These are phyloP conservation scores for Galleria mellonella DNA, from an alignment of 1,140 invertebrate species.

Conservation along the genomic window DNA sequence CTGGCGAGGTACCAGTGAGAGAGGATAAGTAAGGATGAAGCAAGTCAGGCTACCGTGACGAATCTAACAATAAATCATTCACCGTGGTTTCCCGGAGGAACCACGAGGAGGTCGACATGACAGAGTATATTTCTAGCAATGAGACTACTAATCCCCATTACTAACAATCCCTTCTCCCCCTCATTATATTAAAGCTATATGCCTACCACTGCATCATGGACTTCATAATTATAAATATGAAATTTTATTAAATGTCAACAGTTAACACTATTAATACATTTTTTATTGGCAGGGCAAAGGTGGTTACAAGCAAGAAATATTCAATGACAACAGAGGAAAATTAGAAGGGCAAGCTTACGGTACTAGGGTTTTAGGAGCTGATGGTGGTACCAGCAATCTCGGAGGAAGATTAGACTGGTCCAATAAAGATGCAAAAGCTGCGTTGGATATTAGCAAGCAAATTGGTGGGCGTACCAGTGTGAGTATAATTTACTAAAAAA, in stretches of 20 bases:
- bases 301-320: constrained; percentile 31
- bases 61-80: no score
- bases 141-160: no score
- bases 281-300: constrained; percentile 23
- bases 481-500: constrained; percentile 17
- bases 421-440: constrained; percentile 22
- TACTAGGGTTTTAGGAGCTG: constrained; percentile 21
- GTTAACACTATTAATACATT: neutral
- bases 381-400: constrained; percentile 21
- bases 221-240: neutral
- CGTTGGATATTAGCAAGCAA: constrained; percentile 24
- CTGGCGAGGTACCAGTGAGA: no score
- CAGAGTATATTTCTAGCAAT: no score
- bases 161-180: no score
- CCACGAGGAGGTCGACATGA: no score
- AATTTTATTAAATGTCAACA: neutral
- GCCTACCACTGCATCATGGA: neutral
- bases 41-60: no score
- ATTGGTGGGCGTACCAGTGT: constrained; percentile 27
- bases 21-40: no score
- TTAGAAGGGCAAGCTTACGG: constrained; percentile 29
- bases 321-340: constrained; percentile 30
- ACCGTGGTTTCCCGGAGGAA: no score
- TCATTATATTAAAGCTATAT: neutral
- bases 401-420: constrained; percentile 28